Percentiles rank a stretch among this genome's conserved stretches.
phyloP scores from a whole-genome alignment of 1,140 invertebrate genomes.

The Musca domestica region DNA sequence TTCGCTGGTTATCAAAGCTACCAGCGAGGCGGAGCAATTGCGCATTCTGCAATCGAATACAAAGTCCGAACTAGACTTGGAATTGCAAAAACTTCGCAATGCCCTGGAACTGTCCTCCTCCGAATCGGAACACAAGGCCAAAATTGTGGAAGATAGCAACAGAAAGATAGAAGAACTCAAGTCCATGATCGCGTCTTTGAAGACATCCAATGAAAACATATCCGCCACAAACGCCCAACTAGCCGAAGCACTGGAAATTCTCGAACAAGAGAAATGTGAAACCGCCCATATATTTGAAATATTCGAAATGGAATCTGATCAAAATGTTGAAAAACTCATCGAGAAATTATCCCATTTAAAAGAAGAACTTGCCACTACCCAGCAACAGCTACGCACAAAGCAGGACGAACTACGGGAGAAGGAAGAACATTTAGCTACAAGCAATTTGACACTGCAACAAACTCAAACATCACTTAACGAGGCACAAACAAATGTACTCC shows the following conservation, averaged over 20 bases:
- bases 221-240: constrained; percentile 44
- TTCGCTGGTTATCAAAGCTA: neutral
- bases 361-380: constrained; percentile 23
- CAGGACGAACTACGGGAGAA: neutral
- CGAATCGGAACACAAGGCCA: constrained; percentile 39
- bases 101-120: constrained; percentile 38
- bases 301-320: constrained; percentile 49
- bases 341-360: constrained; percentile 43
- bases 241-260: constrained; percentile 39
- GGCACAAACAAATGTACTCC: constrained; percentile 13
- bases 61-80: constrained; percentile 18
- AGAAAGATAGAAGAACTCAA: constrained; percentile 43
- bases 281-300: constrained; percentile 49
- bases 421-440: neutral
- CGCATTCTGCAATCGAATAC: constrained; percentile 21
- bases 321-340: constrained; percentile 39
- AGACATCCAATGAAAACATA: constrained; percentile 44
- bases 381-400: constrained; percentile 6
- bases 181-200: constrained; percentile 38
- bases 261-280: constrained; percentile 45
- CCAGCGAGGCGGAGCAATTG: constrained; percentile 14
- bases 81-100: constrained; percentile 32
- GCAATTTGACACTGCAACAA: constrained; percentile 11
- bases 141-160: constrained; percentile 39
- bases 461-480: constrained; percentile 13